phyloP scores from a whole-genome alignment of 2,113 vertebrate genomes.

The Pterophyllum scalare region DNA sequence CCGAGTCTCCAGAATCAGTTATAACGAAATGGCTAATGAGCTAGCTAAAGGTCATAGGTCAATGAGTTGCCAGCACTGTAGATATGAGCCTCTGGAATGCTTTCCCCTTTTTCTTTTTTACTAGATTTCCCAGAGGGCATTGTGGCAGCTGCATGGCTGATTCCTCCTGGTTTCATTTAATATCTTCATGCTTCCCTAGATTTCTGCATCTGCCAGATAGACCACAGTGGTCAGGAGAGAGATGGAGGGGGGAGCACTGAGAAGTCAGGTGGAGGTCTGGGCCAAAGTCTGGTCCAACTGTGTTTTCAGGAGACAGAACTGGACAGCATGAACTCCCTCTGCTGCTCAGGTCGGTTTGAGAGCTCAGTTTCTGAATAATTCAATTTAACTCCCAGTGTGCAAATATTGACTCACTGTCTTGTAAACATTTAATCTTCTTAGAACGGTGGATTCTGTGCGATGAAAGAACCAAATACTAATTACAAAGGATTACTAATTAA shows the following conservation, averaged over 20 bases:
- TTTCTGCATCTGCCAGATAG: conserved; percentile 62
- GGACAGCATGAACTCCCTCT: neutral
- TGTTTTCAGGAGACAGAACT: neutral
- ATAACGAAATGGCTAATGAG: conserved; percentile 56
- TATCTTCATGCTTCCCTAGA: conserved; percentile 75
- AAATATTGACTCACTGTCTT: conserved; percentile 54
- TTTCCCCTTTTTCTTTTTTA: conserved; percentile 50
- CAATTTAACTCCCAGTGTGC: conserved; percentile 28
- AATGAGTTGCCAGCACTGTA: conserved; percentile 52
- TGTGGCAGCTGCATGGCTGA: conserved; percentile 75
- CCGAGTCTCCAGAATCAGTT: conserved; percentile 12
- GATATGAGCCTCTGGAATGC: conserved; percentile 60
- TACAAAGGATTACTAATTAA: conserved; percentile 46
- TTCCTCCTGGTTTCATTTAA: conserved; percentile 81
- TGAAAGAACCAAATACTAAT: conserved; percentile 58
- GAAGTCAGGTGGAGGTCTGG: conserved; percentile 43
- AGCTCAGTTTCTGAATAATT: conserved; percentile 18
- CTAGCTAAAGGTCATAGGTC: conserved; percentile 54
- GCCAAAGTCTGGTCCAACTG: conserved; percentile 28
- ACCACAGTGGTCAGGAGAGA: conserved; percentile 21
- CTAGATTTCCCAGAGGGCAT: conserved; percentile 71
- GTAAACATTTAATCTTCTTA: conserved; percentile 44
- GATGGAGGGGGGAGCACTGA: conserved; percentile 22
- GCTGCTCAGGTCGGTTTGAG: conserved; percentile 37
- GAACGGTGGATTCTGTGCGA: conserved; percentile 21